phyloP scores from a whole-genome alignment of 2,113 vertebrate species.

The Catharus minimus region DNA sequence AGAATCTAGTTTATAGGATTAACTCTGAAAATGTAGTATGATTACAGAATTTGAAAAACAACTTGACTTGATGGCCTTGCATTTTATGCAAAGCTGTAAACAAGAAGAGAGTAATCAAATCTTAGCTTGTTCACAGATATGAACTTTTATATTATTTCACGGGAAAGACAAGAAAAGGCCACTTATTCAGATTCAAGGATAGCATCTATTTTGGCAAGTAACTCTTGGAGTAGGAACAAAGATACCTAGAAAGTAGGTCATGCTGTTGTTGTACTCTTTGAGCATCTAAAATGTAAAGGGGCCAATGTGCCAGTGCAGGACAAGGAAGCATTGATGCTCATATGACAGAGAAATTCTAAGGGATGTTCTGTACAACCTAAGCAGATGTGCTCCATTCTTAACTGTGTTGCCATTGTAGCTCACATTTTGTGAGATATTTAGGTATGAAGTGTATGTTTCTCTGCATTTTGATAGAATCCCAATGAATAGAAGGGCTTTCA shows the following conservation, averaged over 20 bases:
- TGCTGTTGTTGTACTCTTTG: background rate
- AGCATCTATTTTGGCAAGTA: background rate
- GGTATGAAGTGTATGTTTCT: background rate
- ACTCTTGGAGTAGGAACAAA: background rate
- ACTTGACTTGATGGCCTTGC: background rate
- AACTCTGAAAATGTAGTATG: background rate
- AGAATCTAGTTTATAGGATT: conserved; percentile 6
- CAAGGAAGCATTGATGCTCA: background rate
- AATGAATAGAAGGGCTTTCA: background rate
- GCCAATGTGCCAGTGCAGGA: background rate
- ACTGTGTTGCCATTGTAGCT: background rate
- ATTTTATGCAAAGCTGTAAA: conserved; percentile 4
- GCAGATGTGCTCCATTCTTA: background rate
- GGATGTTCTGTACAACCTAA: background rate
- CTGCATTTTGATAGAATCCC: background rate
- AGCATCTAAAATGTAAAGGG: background rate
- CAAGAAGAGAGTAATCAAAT: background rate
- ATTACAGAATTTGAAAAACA: background rate
- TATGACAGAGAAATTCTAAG: background rate
- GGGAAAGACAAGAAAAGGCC: background rate
- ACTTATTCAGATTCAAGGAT: background rate
- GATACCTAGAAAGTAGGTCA: background rate
- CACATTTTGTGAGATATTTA: background rate
- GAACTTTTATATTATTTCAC: background rate
- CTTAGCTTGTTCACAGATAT: background rate